Conservation (phyloP, 2,888 invertebrate genomes). For the Hemicrepidius hirtus region DNA sequence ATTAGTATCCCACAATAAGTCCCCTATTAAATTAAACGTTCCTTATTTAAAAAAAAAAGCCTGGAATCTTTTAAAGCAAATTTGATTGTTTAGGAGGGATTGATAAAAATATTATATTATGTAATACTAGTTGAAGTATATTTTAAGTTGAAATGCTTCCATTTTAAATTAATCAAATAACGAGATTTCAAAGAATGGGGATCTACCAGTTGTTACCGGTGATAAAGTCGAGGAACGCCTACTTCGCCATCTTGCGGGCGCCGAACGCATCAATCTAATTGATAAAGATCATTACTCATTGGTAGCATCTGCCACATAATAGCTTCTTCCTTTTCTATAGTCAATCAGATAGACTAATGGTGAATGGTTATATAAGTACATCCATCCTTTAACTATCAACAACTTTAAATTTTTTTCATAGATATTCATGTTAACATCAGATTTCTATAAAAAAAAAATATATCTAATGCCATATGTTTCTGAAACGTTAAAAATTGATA, state of each 20-base stretch:
- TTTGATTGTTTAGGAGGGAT: too few relatives aligned
- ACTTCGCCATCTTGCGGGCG: constrained; percentile 66
- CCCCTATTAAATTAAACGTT: constrained; percentile 22
- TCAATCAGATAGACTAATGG: constrained; percentile 59
- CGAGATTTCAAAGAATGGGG: too few relatives aligned
- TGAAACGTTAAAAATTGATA: background rate
- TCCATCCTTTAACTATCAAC: constrained; percentile 6
- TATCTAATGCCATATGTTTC: background rate
- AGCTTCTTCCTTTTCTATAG: constrained; percentile 65
- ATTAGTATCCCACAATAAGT: constrained; percentile 33
- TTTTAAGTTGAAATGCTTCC: too few relatives aligned
- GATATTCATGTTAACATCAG: background rate
- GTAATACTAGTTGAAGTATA: too few relatives aligned
- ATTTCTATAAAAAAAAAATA: background rate
- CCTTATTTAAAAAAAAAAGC: constrained; percentile 17
- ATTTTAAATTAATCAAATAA: too few relatives aligned
- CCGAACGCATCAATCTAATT: constrained; percentile 67
- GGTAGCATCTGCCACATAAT: constrained; percentile 65
- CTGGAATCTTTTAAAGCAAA: background rate
- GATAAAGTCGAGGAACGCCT: constrained; percentile 54
- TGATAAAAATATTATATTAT: too few relatives aligned
- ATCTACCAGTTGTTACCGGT: too few relatives aligned
- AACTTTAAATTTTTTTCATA: background rate
- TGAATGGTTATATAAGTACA: constrained; percentile 1
- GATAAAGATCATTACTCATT: constrained; percentile 70